phyloP scores from a whole-genome alignment of 2,797 vertebrate genomes.

The Pangasius macronema region DNA sequence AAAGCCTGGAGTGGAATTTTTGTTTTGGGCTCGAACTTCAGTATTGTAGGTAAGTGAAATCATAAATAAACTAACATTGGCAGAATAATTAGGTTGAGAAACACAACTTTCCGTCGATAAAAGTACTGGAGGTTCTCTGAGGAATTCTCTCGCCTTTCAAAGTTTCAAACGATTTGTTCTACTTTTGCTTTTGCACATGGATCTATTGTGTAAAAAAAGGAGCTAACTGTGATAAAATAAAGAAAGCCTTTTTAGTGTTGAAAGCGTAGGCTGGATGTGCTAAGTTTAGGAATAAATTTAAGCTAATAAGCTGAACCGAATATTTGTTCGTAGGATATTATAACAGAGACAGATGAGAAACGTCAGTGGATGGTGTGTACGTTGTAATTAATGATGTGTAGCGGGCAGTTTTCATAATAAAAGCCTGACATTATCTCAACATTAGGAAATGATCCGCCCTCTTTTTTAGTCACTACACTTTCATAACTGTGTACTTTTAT shows the following conservation, averaged over 20 bases:
- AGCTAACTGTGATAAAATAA: not conserved
- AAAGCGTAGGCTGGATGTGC: not conserved
- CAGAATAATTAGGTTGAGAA: conserved; percentile 8
- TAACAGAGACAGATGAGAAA: not conserved
- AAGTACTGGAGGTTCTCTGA: not conserved
- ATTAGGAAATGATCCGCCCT: not conserved
- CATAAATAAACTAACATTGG: conserved; percentile 3
- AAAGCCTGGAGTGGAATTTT: not conserved
- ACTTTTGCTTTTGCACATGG: not conserved
- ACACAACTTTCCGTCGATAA: not conserved
- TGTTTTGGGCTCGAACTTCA: not conserved
- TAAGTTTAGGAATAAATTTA: not conserved
- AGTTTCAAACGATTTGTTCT: not conserved
- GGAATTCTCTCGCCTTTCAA: not conserved
- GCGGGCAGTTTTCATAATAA: not conserved
- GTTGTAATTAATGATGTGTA: conserved; percentile 14
- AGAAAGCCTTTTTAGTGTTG: not conserved
- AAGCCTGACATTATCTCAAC: not conserved
- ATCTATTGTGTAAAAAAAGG: not conserved
- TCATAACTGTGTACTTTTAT: not conserved
- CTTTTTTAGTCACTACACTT: not conserved
- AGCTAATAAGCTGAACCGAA: not conserved
- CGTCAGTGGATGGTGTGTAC: not conserved
- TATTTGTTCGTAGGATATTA: not conserved
- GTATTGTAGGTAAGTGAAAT: not conserved